Conservation (phyloP, 2,888 invertebrate species). For the Phortica okadai region DNA sequence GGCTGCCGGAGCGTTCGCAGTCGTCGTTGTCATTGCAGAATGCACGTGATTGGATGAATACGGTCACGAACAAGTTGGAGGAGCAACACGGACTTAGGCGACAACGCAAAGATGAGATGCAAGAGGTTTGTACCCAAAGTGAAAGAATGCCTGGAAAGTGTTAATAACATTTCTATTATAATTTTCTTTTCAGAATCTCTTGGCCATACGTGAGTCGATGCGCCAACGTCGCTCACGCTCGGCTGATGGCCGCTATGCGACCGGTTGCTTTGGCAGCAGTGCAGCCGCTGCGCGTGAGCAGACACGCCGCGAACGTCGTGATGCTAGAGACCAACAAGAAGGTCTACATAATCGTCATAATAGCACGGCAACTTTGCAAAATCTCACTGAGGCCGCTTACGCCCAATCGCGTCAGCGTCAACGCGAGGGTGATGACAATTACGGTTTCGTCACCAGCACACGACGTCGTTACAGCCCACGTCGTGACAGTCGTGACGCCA, state of each 20-base stretch:
- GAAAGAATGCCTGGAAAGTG: background rate
- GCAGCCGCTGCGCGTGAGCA: conserved; percentile 2
- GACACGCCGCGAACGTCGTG: conserved; percentile 12
- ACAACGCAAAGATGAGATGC: conserved; percentile 66
- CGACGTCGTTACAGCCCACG: conserved; percentile 59
- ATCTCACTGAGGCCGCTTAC: conserved; percentile 63
- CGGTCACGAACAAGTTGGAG: conserved; percentile 70
- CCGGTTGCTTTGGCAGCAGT: conserved; percentile 54
- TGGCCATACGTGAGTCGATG: conserved; percentile 63
- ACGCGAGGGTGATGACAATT: conserved; percentile 47
- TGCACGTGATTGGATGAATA: conserved; percentile 64
- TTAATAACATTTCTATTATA: background rate
- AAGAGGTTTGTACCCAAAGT: conserved; percentile 56
- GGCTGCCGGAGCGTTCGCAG: conserved; percentile 73
- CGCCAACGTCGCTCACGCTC: conserved; percentile 71
- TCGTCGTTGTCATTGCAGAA: conserved; percentile 71
- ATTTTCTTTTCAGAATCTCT: conserved; percentile 58
- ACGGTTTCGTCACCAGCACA: conserved; percentile 56
- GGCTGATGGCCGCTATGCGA: conserved; percentile 72
- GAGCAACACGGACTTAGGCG: conserved; percentile 65
- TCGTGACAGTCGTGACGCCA: conserved; percentile 54
- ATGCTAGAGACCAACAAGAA: conserved; percentile 39
- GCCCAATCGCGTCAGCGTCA: conserved; percentile 64
- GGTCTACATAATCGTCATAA: conserved; percentile 44
- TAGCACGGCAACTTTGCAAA: conserved; percentile 54